Evolutionary conservation across 1,140 invertebrate genomes (phyloP), one percentile per base, ranked within the genome.

Genomic region (Heterodera schachtii): DNA sequence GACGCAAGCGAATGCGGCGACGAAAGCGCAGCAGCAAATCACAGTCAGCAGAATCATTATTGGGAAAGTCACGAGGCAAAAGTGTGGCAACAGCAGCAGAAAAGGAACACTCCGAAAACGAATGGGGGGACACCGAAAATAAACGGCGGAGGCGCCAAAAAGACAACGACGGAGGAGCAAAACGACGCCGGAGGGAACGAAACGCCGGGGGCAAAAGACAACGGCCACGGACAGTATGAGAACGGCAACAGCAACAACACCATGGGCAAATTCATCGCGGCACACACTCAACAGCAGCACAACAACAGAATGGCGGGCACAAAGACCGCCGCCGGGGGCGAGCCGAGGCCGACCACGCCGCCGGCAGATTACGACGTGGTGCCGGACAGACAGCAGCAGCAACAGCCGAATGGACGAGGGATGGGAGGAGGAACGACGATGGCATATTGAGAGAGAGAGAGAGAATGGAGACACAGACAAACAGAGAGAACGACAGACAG

Each of bases 1-100:
- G 79, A 83, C 7, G 83, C 81, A 16, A 86, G 75, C 2, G 81
- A 44, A 19, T 41, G 41, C 71, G 81, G 86, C n/a, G 75, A 46
- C 19, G 57, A 13, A 19, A 19, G 13, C 5, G 75, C 44, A 52
- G 49, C 49, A 52, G 49, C 49, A 52, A 52, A 6, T 52, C 6
- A 52, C 6, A 52, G 11, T 52, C 49, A 52, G 49, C 64, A 57
- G 3, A 75, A 84, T 52, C 83, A 85, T n/a, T 86, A 85, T n/a
- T 89, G 87, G 88, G 86, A 89, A 43, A 79, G 81, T 7, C 90
- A 89, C 75, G 87, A 90, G 74, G 82, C 86, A 84, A 87, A 11
- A 87, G 87, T 73, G 89, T 71, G 9, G 85, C 41, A 84, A 89
- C 67, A 73, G 82, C 41, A 41, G 31, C 69, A 71, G 31, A 21